Evolutionary conservation across 2,113 vertebrate genomes (phyloP).

Genomic region (Reinhardtius hippoglossoides): DNA sequence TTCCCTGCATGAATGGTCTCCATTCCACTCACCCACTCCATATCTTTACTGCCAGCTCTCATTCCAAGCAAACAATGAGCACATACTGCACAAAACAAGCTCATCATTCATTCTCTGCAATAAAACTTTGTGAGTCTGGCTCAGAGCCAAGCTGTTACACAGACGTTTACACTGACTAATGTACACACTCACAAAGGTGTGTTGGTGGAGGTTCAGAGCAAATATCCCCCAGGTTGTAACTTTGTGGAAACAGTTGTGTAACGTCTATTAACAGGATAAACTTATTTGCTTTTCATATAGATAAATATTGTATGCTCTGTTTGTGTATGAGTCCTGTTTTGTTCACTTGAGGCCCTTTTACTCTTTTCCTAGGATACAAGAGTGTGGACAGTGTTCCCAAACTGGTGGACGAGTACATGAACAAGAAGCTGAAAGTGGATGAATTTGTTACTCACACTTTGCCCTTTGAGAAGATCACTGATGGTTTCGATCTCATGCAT

Average conservation of each 20-base stretch:
- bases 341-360: neutral
- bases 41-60: neutral
- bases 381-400: conserved; percentile 80
- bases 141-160: neutral
- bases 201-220: neutral
- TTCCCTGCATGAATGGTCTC: neutral
- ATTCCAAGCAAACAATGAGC: neutral
- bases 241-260: neutral
- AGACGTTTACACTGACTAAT: neutral
- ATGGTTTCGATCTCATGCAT: conserved; percentile 87
- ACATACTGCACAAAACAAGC: neutral
- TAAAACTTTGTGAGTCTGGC: neutral
- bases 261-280: neutral
- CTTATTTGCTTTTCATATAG: neutral
- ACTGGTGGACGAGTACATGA: conserved; percentile 87
- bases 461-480: conserved; percentile 83
- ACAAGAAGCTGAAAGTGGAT: conserved; percentile 86
- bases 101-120: neutral
- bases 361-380: conserved; percentile 67
- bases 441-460: conserved; percentile 87
- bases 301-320: neutral
- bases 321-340: neutral
- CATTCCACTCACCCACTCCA: conserved; percentile 2
- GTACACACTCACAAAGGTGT: neutral
- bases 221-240: neutral